These are phyloP conservation scores for Noctua pronuba DNA, from an alignment of 2,888 invertebrate species.

Conservation along the genomic window DNA sequence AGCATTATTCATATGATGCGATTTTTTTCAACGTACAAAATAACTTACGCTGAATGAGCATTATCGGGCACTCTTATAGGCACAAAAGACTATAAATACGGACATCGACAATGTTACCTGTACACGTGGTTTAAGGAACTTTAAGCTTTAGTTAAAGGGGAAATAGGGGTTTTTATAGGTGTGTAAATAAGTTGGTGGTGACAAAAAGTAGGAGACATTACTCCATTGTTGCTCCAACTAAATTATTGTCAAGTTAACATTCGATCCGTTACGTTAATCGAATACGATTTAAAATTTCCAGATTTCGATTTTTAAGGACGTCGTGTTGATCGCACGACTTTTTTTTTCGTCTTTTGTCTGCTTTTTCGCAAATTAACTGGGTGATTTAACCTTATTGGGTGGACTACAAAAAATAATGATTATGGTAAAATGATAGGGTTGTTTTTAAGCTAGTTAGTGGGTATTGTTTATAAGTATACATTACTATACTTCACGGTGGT, in stretches of 20 bases:
- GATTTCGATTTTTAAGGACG: conserved; percentile 71
- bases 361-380: conserved; percentile 65
- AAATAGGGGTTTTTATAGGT: conserved; percentile 21
- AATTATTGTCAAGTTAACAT: conserved; percentile 71
- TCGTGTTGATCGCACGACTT: conserved; percentile 55
- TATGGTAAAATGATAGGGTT: conserved; percentile 34
- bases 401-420: conserved; percentile 56
- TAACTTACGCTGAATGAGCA: conserved; percentile 85
- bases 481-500: conserved; percentile 11
- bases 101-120: conserved; percentile 42
- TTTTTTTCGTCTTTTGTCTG: conserved; percentile 46
- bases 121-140: background rate
- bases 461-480: conserved; percentile 2
- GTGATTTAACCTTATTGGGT: conserved; percentile 63
- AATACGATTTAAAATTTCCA: conserved; percentile 74
- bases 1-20: conserved; percentile 81
- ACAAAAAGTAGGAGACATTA: conserved; percentile 73
- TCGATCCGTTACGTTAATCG: conserved; percentile 73
- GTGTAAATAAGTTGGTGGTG: conserved; percentile 46
- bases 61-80: conserved; percentile 83
- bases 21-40: conserved; percentile 80
- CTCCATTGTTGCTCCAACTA: conserved; percentile 74
- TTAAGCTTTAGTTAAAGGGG: background rate
- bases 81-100: conserved; percentile 85
- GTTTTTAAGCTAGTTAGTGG: conserved; percentile 58